Percentiles rank a stretch among this genome's conserved stretches.
These are phyloP conservation scores for Orius laevigatus DNA, from an alignment of 1,140 invertebrate genomes.

Conservation along the genomic window DNA sequence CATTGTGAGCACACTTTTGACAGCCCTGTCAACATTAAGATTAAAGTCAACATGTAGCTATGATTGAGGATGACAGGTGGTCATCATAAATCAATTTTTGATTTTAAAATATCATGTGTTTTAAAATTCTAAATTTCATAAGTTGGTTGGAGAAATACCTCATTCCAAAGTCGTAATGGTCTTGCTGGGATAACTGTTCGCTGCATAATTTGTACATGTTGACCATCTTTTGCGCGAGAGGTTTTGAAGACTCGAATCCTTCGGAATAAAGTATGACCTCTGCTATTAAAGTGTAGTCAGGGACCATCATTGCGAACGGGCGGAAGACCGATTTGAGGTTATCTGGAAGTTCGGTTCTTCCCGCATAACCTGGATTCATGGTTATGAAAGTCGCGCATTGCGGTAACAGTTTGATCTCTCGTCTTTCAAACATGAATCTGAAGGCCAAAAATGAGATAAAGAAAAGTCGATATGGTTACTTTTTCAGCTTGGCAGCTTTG, in stretches of 20 bases:
- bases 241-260: conserved; percentile 75
- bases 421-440: conserved; percentile 78
- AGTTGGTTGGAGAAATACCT: conserved; percentile 32
- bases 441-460: not conserved
- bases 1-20: conserved; percentile 58
- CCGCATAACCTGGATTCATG: conserved; percentile 78
- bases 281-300: conserved; percentile 80
- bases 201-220: conserved; percentile 84
- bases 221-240: conserved; percentile 73
- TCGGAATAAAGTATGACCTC: conserved; percentile 86
- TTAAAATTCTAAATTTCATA: not conserved
- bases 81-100: too few species aligned
- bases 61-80: too few species aligned
- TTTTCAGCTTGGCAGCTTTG: conserved; percentile 43
- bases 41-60: too few species aligned
- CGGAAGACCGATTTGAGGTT: conserved; percentile 74
- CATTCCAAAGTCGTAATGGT: conserved; percentile 90
- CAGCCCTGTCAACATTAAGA: conserved; percentile 26
- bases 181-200: conserved; percentile 81
- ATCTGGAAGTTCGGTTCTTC: conserved; percentile 66
- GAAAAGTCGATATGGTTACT: conserved; percentile 27
- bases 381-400: conserved; percentile 83
- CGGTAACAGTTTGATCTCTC: conserved; percentile 67
- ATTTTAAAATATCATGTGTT: too few species aligned
- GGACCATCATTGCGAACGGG: conserved; percentile 86